A percentile compares a stretch with the other conserved stretches of the same genome.
phyloP scores from a whole-genome alignment of 2,113 vertebrate genomes.

The Grallaria varia region DNA sequence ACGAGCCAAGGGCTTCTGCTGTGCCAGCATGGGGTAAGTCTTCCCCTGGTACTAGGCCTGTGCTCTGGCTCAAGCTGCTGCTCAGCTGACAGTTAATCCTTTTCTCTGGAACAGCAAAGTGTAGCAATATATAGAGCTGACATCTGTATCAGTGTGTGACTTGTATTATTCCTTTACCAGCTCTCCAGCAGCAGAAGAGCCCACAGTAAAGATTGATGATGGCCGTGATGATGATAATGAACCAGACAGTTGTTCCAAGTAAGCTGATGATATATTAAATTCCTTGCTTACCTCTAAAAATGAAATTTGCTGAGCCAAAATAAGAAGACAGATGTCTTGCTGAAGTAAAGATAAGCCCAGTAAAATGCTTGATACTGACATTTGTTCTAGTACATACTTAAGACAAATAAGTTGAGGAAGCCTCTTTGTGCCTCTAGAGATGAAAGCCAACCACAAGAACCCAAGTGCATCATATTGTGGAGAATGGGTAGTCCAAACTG shows the following conservation, averaged over 20 bases:
- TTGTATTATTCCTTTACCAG: constrained; percentile 36
- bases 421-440: background rate
- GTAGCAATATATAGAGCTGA: background rate
- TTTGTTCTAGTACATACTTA: background rate
- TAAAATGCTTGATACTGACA: background rate
- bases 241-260: constrained; percentile 77
- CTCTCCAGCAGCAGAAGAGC: constrained; percentile 69
- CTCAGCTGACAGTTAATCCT: background rate
- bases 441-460: background rate
- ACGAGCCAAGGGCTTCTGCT: background rate
- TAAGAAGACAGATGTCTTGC: background rate
- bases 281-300: background rate
- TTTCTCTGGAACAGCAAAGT: background rate
- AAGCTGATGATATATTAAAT: constrained; percentile 44
- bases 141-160: background rate
- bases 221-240: constrained; percentile 71
- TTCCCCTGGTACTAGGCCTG: background rate
- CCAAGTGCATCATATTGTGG: background rate
- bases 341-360: background rate
- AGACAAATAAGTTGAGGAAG: background rate
- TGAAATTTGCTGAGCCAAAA: background rate
- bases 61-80: background rate
- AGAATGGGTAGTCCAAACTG: background rate
- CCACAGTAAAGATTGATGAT: constrained; percentile 83
- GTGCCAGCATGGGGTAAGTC: background rate